Conservation (phyloP, 2,888 invertebrate genomes). For the Rhagium mordax region DNA sequence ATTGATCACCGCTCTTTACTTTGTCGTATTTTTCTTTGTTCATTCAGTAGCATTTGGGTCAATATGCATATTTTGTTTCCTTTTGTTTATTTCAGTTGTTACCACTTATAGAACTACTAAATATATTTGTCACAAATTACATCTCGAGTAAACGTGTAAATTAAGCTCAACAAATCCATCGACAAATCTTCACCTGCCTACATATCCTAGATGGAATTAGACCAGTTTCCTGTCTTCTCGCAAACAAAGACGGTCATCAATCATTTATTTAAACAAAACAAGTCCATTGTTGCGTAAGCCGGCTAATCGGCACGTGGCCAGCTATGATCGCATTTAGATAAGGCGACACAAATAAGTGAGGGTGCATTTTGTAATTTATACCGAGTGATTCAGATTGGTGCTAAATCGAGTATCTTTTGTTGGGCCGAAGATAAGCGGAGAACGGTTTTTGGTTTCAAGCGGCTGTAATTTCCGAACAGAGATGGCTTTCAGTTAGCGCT, state of each 20-base stretch:
- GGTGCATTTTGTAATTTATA: conserved; percentile 61
- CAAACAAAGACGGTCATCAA: conserved; percentile 64
- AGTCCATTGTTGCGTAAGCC: conserved; percentile 61
- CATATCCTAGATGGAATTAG: conserved; percentile 50
- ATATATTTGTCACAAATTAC: conserved; percentile 41
- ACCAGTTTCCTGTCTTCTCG: conserved; percentile 51
- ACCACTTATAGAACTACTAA: conserved; percentile 12
- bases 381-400: conserved; percentile 60
- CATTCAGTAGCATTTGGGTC: conserved; percentile 36
- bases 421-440: conserved; percentile 42
- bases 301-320: conserved; percentile 57
- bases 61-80: conserved; percentile 15
- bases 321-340: conserved; percentile 61
- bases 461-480: conserved; percentile 64
- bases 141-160: conserved; percentile 27
- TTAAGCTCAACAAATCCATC: conserved; percentile 57
- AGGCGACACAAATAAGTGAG: conserved; percentile 59
- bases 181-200: conserved; percentile 62
- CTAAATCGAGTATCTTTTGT: conserved; percentile 60
- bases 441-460: conserved; percentile 60
- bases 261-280: conserved; percentile 66
- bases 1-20: conserved; percentile 18
- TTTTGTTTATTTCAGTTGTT: conserved; percentile 21
- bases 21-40: conserved; percentile 22
- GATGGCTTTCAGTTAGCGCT: conserved; percentile 58